Evolutionary conservation across 2,797 vertebrate genomes (phyloP).

Genomic region (Chelidonichthys spinosus): DNA sequence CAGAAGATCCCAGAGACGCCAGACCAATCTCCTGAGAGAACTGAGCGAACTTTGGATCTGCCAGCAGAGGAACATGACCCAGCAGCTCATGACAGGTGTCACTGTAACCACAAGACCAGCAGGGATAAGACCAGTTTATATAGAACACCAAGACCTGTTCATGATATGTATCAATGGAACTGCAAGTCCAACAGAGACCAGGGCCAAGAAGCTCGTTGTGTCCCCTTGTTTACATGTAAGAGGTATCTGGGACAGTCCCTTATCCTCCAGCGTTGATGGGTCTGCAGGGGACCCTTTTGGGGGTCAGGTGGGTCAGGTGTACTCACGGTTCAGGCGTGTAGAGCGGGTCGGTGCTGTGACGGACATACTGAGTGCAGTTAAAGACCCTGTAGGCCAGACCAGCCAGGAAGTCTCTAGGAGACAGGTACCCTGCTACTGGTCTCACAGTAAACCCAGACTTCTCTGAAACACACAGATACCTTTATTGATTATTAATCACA

Average conservation of each 20-base stretch:
- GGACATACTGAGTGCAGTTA: slow-evolving; percentile 96
- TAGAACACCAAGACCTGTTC: too few species aligned
- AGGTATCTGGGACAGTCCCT: too few species aligned
- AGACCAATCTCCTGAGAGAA: slow-evolving; percentile 98
- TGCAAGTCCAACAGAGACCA: too few species aligned
- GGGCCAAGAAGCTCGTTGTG: too few species aligned
- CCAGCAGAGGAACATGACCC: slow-evolving; percentile 95
- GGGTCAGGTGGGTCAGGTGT: not conserved
- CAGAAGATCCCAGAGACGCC: slow-evolving; percentile 93
- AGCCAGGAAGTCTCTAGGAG: slow-evolving; percentile 95
- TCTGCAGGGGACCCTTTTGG: too few species aligned
- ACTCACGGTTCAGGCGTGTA: slow-evolving; percentile 99
- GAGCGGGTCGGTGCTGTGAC: slow-evolving; percentile 95
- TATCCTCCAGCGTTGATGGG: too few species aligned
- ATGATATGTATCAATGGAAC: too few species aligned
- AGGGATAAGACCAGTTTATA: not conserved
- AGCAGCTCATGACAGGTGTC: slow-evolving; percentile 97
- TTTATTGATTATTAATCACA: not conserved
- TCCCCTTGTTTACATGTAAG: too few species aligned
- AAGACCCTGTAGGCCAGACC: slow-evolving; percentile 96
- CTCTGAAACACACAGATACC: slow-evolving; percentile 83
- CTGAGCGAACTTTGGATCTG: slow-evolving; percentile 95
- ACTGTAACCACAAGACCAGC: slow-evolving; percentile 70
- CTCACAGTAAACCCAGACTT: slow-evolving; percentile 94
- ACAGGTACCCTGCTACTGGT: slow-evolving; percentile 96